Conservation (phyloP, 1,140 invertebrate genomes). For the Sycobia sp. region DNA sequence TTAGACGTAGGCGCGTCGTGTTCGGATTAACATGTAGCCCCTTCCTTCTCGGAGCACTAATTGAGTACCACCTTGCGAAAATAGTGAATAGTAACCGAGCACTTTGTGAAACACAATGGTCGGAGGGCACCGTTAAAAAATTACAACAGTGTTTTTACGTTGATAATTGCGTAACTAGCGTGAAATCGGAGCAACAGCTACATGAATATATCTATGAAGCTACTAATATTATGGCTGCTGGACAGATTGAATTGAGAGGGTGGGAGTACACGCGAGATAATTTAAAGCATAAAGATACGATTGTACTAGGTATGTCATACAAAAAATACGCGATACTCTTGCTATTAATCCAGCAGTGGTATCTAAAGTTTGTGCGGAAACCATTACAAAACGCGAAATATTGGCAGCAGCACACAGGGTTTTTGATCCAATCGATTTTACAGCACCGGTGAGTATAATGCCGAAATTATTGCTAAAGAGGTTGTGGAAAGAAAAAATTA, state of each 20-base stretch:
- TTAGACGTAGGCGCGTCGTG: constrained; percentile 25
- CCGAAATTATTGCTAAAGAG: constrained; percentile 44
- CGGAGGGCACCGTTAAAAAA: not conserved
- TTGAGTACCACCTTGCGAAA: constrained; percentile 27
- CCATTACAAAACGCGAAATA: constrained; percentile 36
- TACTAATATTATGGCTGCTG: constrained; percentile 20
- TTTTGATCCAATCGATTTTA: constrained; percentile 50
- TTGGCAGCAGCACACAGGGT: constrained; percentile 41
- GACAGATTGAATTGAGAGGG: constrained; percentile 34
- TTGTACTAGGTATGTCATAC: constrained; percentile 26
- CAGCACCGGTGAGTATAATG: constrained; percentile 40
- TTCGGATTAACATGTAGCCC: constrained; percentile 42
- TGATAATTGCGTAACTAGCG: not conserved
- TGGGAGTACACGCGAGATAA: constrained; percentile 33
- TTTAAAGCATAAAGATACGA: constrained; percentile 12
- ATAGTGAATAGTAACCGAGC: constrained; percentile 23
- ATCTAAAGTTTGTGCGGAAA: constrained; percentile 14
- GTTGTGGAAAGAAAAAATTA: constrained; percentile 36
- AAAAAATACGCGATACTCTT: constrained; percentile 28
- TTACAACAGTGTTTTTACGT: constrained; percentile 3
- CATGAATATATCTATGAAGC: constrained; percentile 12
- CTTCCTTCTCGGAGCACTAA: constrained; percentile 35
- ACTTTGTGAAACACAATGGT: not conserved
- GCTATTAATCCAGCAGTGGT: constrained; percentile 24
- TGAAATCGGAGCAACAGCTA: constrained; percentile 17